Percentiles rank a stretch among this genome's conserved stretches.
Evolutionary conservation across 2,888 invertebrate genomes (phyloP).

Genomic region (Melipona beecheii): DNA sequence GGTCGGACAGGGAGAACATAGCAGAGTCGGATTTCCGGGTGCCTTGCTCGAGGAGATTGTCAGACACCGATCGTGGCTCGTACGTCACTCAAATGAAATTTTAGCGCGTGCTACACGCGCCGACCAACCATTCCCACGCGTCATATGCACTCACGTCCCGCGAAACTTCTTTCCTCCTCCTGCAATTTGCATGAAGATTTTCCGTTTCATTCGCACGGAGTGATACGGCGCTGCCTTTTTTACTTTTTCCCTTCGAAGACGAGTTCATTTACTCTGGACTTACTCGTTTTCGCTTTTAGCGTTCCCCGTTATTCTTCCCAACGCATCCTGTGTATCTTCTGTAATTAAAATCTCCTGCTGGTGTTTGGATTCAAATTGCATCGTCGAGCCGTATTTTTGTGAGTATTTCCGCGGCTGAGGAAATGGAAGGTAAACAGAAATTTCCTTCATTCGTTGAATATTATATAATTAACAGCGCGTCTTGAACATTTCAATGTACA

Average conservation of each 20-base stretch:
- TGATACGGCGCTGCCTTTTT: neutral
- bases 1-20: slow-evolving; percentile 41
- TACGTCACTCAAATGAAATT: slow-evolving; percentile 25
- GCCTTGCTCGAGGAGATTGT: slow-evolving; percentile 24
- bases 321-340: neutral
- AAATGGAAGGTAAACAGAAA: neutral
- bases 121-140: neutral
- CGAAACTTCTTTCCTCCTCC: neutral
- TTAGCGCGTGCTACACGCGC: neutral
- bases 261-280: slow-evolving; percentile 3
- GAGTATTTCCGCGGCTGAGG: neutral
- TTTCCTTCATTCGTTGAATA: neutral
- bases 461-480: neutral
- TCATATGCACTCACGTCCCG: neutral
- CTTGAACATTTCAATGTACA: neutral
- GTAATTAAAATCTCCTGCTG: neutral
- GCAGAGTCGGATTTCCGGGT: slow-evolving; percentile 33
- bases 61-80: slow-evolving; percentile 26
- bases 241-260: neutral
- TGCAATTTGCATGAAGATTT: neutral
- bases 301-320: neutral
- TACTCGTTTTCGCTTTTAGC: neutral
- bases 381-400: too few species aligned
- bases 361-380: neutral
- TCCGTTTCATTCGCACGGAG: neutral